Evolutionary conservation across 1,140 invertebrate species (phyloP).

Genomic region (Halictus rubicundus): DNA sequence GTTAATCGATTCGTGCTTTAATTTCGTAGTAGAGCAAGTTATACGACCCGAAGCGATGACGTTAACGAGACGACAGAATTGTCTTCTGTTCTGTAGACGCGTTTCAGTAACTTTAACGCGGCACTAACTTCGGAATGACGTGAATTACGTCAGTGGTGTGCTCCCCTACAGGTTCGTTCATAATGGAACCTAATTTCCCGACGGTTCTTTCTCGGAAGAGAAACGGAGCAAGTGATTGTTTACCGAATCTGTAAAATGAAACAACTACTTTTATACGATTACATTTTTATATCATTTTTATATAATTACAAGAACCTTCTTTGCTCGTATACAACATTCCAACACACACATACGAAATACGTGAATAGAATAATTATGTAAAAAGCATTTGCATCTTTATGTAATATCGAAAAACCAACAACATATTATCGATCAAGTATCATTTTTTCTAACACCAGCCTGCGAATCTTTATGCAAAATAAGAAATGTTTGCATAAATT

Average conservation of each 20-base stretch:
- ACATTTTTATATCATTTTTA: too few species aligned
- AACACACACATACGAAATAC: too few species aligned
- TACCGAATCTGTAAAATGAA: not conserved
- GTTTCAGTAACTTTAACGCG: slow-evolving; percentile 63
- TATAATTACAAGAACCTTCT: too few species aligned
- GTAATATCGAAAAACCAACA: too few species aligned
- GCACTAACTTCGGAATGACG: slow-evolving; percentile 63
- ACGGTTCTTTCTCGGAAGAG: not conserved
- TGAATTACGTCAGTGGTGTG: slow-evolving; percentile 52
- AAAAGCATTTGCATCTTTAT: too few species aligned
- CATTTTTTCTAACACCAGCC: too few species aligned
- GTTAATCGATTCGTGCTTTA: slow-evolving; percentile 47
- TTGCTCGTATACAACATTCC: too few species aligned
- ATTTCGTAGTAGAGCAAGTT: slow-evolving; percentile 43
- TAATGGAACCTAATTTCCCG: slow-evolving; percentile 8
- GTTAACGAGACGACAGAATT: slow-evolving; percentile 64
- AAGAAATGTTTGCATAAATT: too few species aligned
- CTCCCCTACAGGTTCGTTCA: slow-evolving; percentile 37
- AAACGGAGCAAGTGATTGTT: not conserved
- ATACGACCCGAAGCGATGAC: slow-evolving; percentile 50
- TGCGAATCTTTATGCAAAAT: too few species aligned
- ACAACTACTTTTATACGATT: too few species aligned
- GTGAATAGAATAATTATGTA: too few species aligned
- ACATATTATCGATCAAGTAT: too few species aligned
- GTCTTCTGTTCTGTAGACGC: slow-evolving; percentile 57